Base-by-base conservation (phyloP, 92 coral and sea anemone genomes). In the Umimayanthus chanpuru region DNA sequence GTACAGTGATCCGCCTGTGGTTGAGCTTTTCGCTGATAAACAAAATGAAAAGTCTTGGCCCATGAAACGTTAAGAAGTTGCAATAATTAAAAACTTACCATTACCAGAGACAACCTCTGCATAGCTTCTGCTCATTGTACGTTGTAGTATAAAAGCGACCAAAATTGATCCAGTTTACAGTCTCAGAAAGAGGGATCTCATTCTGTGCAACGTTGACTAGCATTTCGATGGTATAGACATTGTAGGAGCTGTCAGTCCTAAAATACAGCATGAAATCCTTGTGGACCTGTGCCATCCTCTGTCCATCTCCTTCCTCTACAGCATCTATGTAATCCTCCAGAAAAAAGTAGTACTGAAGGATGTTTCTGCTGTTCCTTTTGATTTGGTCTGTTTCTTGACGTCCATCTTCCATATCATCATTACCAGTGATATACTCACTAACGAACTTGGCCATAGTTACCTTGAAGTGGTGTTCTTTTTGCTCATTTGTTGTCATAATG, bases 241-340 rank as follows among this genome's bases (percentile, higher is more conserved):
- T 88, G 73, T 58, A 88, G 18, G 85, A 32, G 39, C 50, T 64
- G 55, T 81, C 85, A 29, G 85, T 81, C 25, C 74, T 77, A 71
- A 89, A 89, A 26, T 84, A 89, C 12, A 89, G 81, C 30, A 85
- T 30, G 0, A 89, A 68, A 20, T 89, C 81, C 66, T 70, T 85
- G 40, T 85, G 89, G 43, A 89, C 84, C 75, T 84, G 85, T n/a
- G 85, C 88, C 91, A 84, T 89, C 47, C 91, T 70, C 21, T 89
- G 15, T 2, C 91, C 85, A 83, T 83, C 91, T 20, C 91, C 91
- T 44, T 89, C 88, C 49, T 49, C 83, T 16, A 84, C 91, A 44
- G 90, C 90, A 88, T 88, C 87, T 5, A 49, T 29, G 68, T 81
- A 81, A 53, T 88, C 87, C 29, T 68, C 73, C 20, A 68, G 30